Conservation (phyloP, 2,888 invertebrate genomes). For the Tigriopus californicus region DNA sequence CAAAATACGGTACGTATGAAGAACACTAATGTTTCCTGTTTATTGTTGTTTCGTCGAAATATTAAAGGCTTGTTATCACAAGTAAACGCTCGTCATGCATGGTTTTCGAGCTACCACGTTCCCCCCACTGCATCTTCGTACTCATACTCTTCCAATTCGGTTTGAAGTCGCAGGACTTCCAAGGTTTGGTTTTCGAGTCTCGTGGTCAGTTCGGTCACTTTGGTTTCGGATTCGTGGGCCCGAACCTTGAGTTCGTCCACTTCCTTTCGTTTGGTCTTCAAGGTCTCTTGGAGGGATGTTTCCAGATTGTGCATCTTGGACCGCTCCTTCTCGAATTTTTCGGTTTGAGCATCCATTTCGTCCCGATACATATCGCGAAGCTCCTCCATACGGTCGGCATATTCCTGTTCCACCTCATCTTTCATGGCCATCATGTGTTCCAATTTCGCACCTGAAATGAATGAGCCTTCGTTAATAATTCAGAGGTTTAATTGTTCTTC, state of each 20-base stretch:
- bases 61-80: too few relatives aligned
- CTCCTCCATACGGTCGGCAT: constrained; percentile 15
- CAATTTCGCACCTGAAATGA: constrained; percentile 4
- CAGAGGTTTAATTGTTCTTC: background rate
- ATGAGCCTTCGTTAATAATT: background rate
- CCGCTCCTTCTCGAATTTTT: background rate
- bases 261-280: constrained; percentile 8
- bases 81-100: too few relatives aligned
- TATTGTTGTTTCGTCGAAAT: too few relatives aligned
- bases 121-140: constrained; percentile 8
- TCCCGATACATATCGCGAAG: constrained; percentile 9
- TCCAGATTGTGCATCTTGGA: constrained; percentile 3
- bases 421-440: constrained; percentile 14
- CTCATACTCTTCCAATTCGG: constrained; percentile 13
- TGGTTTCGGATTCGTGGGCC: background rate
- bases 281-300: constrained; percentile 3
- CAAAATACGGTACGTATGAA: too few relatives aligned
- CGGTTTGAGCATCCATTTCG: constrained; percentile 4
- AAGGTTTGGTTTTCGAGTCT: constrained; percentile 12
- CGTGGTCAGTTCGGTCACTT: constrained; percentile 6
- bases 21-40: too few relatives aligned
- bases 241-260: background rate
- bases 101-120: background rate
- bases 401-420: constrained; percentile 15
- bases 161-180: constrained; percentile 7